Base-by-base conservation (phyloP, 2,888 invertebrate species). In the Heliconius sara region DNA sequence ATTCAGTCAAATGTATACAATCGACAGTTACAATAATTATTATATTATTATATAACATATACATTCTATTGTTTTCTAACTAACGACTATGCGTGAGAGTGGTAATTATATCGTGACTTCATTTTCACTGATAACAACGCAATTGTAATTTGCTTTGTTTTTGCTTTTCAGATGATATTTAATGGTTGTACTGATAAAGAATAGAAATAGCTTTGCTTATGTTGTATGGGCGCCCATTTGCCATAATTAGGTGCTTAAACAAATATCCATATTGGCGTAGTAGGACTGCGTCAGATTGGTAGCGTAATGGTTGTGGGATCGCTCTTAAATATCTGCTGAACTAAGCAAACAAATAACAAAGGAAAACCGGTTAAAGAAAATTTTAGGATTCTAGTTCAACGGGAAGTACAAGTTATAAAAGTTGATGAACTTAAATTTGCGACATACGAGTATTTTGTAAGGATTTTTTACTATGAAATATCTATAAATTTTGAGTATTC, bases 91-190 rank as follows among this genome's bases (percentile, higher is more conserved):
- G 39, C 63, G 63, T 74, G 73, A 25, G 34, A 39, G 39, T 3
- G 5, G 73, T 74, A 74, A 74, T 74, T 74, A 63, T 60, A 34
- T 13, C 52, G 71, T 71, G 52, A 52, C 47, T 74, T 63, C 25
- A 34, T 60, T 60, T 60, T 60, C 60, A 39, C 73, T 63, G 73
- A 74, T 74, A 74, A 63, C 39, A 63, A 34, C 7, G 63, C 34
- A 60, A 74, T 63, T 74, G 39, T 7, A 74, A 12, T 74, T 74
- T 16, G 60, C 73, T 74, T 74, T 63, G 57, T 22, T 74, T 74
- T 74, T 74, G 22, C n/a, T 57, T 74, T 60, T 52, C 6, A 63
- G 13, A 39, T 57, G n/a, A 73, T 34, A 60, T 57, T 72, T 34
- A 73, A 73, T 60, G 39, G 34, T 52, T 25, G 60, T 60, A 39